These are phyloP conservation scores for Syncerus caffer DNA, from an alignment of 2,797 vertebrate species.

Conservation along the genomic window DNA sequence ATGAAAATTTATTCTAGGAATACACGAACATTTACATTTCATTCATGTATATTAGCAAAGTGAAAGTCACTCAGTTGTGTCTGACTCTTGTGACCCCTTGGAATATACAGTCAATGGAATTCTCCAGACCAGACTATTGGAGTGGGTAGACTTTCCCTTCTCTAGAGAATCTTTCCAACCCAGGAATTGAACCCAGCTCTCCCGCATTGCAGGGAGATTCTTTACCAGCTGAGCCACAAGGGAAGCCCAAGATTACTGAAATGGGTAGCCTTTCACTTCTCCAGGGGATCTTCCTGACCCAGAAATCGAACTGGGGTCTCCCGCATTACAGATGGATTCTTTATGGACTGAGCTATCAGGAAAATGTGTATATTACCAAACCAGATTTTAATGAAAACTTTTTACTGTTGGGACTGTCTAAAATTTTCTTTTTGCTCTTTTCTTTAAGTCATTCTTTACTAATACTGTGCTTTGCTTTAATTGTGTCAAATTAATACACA, in stretches of 20 bases:
- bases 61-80: not conserved
- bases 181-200: not conserved
- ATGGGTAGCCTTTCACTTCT: not conserved
- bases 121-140: not conserved
- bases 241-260: not conserved
- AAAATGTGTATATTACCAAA: not conserved
- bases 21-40: not conserved
- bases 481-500: not conserved
- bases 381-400: not conserved
- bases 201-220: not conserved
- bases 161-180: not conserved
- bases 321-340: not conserved
- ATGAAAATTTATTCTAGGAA: not conserved
- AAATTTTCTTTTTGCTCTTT: not conserved
- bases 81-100: not conserved
- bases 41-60: not conserved
- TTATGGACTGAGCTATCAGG: not conserved
- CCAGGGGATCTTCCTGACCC: not conserved
- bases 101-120: not conserved
- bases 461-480: not conserved
- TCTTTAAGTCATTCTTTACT: not conserved
- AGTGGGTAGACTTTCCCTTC: not conserved
- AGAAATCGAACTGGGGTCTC: not conserved
- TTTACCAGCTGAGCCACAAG: not conserved
- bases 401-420: not conserved